These are phyloP conservation scores for Valencia hispanica DNA, from an alignment of 2,797 vertebrate genomes.

Conservation along the genomic window DNA sequence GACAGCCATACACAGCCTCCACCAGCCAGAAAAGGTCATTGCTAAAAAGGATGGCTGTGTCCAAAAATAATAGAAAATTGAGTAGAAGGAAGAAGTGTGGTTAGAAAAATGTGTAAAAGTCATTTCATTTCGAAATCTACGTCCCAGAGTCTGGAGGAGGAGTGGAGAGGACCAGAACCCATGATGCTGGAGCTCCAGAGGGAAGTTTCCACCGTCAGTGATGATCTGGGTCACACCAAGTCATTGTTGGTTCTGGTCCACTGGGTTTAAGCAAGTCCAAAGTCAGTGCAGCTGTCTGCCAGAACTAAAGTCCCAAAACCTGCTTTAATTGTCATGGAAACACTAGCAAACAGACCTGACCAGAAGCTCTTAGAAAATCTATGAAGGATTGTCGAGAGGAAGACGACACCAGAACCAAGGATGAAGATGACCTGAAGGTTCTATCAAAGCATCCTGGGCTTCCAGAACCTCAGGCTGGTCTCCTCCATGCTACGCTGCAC, in stretches of 20 bases:
- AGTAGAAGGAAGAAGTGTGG: too few species aligned
- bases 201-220: not conserved
- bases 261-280: not conserved
- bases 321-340: not conserved
- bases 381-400: not conserved
- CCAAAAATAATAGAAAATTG: too few species aligned
- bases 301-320: not conserved
- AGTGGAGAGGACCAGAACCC: not conserved
- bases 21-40: too few species aligned
- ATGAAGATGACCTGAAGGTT: too few species aligned
- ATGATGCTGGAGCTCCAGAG: not conserved
- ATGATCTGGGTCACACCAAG: too few species aligned
- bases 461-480: not conserved
- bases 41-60: too few species aligned
- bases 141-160: not conserved
- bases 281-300: not conserved
- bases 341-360: not conserved
- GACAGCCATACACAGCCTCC: too few species aligned
- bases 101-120: too few species aligned
- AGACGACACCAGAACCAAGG: not conserved
- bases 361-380: not conserved
- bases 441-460: not conserved
- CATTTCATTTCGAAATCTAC: too few species aligned
- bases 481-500: not conserved
- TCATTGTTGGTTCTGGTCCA: not conserved